Percentiles rank a stretch among this genome's conserved stretches.
Conservation (phyloP, 2,113 vertebrate genomes). For the Melanerpes formicivorus region DNA sequence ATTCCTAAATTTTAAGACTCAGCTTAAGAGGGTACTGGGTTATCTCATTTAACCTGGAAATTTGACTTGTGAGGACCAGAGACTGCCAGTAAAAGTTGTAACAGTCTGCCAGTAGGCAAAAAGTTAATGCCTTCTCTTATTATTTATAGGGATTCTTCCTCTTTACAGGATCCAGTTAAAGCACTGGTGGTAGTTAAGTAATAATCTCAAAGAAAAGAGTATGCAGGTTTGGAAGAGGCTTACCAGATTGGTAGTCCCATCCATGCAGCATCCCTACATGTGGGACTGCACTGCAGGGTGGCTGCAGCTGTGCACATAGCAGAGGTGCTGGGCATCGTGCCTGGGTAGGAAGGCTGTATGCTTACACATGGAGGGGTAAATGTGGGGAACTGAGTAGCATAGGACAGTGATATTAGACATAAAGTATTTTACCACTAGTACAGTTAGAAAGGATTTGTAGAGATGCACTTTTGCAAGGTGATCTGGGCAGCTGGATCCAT, state of each 20-base stretch:
- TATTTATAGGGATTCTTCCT: background rate
- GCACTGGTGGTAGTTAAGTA: background rate
- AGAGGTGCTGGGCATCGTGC: accelerated
- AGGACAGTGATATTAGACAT: background rate
- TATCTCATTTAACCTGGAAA: background rate
- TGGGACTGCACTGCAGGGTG: background rate
- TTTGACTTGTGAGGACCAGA: background rate
- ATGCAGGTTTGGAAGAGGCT: background rate
- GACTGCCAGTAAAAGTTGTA: background rate
- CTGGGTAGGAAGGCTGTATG: background rate
- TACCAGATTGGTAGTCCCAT: background rate
- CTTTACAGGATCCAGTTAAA: background rate
- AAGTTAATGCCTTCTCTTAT: background rate
- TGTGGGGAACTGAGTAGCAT: background rate
- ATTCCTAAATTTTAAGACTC: no score
- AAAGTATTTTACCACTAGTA: background rate
- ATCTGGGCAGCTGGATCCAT: background rate
- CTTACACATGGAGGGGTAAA: background rate
- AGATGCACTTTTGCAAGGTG: background rate
- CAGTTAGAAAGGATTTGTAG: background rate
- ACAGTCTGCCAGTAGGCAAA: background rate
- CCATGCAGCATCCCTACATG: background rate
- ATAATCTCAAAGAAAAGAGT: background rate
- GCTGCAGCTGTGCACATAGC: background rate
- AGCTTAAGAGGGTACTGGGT: no score